Evolutionary conservation across 2,113 vertebrate species (phyloP).

Genomic region (Mobula birostris): DNA sequence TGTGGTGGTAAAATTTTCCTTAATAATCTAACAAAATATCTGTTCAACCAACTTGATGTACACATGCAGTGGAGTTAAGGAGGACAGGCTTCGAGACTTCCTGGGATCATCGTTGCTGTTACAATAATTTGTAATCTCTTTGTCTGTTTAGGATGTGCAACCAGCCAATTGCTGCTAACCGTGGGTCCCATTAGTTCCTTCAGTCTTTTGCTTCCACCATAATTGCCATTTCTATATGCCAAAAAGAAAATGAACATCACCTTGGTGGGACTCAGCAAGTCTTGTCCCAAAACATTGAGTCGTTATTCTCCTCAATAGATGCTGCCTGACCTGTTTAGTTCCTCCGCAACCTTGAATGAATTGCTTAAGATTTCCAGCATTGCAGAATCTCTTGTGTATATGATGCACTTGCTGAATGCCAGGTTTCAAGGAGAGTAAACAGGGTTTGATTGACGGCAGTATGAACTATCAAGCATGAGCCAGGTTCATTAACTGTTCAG

Average conservation of each 20-base stretch:
- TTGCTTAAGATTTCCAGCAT: too few relatives aligned
- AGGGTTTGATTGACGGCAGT: not conserved
- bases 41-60: too few relatives aligned
- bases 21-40: too few relatives aligned
- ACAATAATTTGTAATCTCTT: not conserved
- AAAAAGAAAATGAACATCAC: not conserved
- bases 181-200: not conserved
- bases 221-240: not conserved
- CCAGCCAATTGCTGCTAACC: not conserved
- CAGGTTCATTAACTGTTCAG: not conserved
- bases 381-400: too few relatives aligned
- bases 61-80: too few relatives aligned
- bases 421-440: not conserved
- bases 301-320: too few relatives aligned
- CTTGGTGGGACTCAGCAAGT: too few relatives aligned
- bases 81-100: not conserved
- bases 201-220: not conserved
- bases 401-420: not conserved
- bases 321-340: too few relatives aligned
- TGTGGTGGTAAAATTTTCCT: too few relatives aligned
- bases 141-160: not conserved
- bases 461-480: not conserved
- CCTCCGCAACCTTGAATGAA: too few relatives aligned
- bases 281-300: too few relatives aligned
- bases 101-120: not conserved